Evolutionary conservation across 92 coral and sea anemone species (phyloP), one percentile per base, ranked within the genome.

Genomic region (Heteractis magnifica): DNA sequence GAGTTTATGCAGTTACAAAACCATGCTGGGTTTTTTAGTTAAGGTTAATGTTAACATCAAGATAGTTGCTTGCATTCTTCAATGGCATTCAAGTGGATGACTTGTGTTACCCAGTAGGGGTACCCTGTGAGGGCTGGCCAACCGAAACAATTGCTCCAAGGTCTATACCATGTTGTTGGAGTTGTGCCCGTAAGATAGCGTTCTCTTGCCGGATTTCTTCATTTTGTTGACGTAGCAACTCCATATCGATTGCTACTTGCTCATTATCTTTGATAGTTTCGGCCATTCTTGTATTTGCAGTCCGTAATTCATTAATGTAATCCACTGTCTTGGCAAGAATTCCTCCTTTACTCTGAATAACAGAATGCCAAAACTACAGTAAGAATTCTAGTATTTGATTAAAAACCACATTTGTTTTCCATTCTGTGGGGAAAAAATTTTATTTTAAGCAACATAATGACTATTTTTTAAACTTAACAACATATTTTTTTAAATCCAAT

Each of bases 251-350:
- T 14, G 85, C 86, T 82, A 90, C 59, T 53, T 93, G 94, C 85
- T 97, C 99, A n/a, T 82, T 89, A 23, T 97, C 99, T 82, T 94
- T 97, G 90, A 97, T 89, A 12, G 86, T 87, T 81, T 97, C 98
- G 6, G 86, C 95, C 98, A 97, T 90, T 77, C 99, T 89, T 51
- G 98, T 87, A 85, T 93, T 97, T 82, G 86, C 94, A 50, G 92
- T 41, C 77, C 90, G 90, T 71, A 97, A 83, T 34, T 97, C 99
- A 65, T 94, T 92, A 41, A 97, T 97, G 79, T 92, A 97, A 73
- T 97, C 99, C 15, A 97, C 99, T 23, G 99, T 94, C 79, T 97
- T 97, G 56, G 98, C 94, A 18, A 97, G 89, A 65, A 97, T 95
- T 18, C 99, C 99, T 10, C 99, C 99, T 87, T 97, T 97, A 76